phyloP scores from a whole-genome alignment of 1,140 invertebrate species.

The Drosophila nigrodunni region DNA sequence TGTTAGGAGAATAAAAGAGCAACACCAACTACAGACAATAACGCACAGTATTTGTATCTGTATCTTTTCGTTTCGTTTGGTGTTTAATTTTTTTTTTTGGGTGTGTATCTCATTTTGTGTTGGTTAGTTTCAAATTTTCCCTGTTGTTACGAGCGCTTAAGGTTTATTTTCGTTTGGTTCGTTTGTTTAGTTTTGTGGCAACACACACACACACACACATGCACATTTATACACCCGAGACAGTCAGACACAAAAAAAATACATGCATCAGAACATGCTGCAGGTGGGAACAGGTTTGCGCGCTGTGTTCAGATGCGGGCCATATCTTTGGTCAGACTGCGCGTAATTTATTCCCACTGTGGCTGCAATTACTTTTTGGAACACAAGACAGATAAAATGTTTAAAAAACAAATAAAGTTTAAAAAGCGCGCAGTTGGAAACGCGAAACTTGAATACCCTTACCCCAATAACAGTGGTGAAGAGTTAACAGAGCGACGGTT shows the following conservation, averaged over 20 bases:
- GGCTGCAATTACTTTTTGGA: slow-evolving; percentile 70
- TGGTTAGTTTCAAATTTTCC: slow-evolving; percentile 59
- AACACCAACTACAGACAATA: slow-evolving; percentile 35
- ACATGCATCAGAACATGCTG: slow-evolving; percentile 52
- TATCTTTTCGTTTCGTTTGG: slow-evolving; percentile 40
- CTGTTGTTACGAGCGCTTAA: slow-evolving; percentile 40
- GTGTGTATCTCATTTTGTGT: slow-evolving; percentile 54
- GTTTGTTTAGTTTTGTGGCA: slow-evolving; percentile 80
- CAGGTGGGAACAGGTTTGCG: slow-evolving; percentile 81
- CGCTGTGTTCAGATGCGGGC: slow-evolving; percentile 66
- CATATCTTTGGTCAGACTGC: slow-evolving; percentile 69
- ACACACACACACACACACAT: slow-evolving; percentile 41
- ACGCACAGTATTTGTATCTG: slow-evolving; percentile 53
- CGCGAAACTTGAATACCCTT: slow-evolving; percentile 17
- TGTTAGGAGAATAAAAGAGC: slow-evolving; percentile 3
- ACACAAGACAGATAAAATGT: slow-evolving; percentile 15
- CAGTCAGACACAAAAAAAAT: slow-evolving; percentile 24
- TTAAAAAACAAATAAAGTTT: background rate
- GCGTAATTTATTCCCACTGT: slow-evolving; percentile 81
- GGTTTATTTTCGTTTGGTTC: slow-evolving; percentile 78
- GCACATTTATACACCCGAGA: background rate
- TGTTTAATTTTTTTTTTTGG: slow-evolving; percentile 34
- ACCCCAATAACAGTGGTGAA: background rate
- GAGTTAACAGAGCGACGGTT: background rate
- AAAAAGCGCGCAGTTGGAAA: slow-evolving; percentile 19